Evolutionary conservation across 1,140 invertebrate species (phyloP).

Genomic region (Papilio polytes): DNA sequence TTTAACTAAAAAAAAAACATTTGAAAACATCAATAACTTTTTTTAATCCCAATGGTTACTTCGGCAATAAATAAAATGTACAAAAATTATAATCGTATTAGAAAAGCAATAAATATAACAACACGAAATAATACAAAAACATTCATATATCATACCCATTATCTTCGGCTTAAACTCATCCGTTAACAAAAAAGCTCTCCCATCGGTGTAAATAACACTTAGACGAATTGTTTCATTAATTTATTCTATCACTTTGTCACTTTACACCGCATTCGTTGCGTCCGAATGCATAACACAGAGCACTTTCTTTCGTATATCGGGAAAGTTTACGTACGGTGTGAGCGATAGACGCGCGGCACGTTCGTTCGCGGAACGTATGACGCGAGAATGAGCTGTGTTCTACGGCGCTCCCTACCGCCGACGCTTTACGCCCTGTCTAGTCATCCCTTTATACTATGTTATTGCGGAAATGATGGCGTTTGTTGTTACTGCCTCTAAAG

Average conservation of each 20-base stretch:
- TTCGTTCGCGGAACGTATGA: not conserved
- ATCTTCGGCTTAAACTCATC: conserved; percentile 39
- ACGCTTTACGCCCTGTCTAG: conserved; percentile 25
- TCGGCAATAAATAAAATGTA: not conserved
- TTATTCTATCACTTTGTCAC: conserved; percentile 24
- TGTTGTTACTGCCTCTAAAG: conserved; percentile 27
- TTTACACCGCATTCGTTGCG: not conserved
- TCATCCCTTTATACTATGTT: conserved; percentile 33
- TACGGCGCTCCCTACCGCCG: conserved; percentile 48
- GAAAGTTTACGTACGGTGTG: conserved; percentile 48
- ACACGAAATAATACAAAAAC: conserved; percentile 7
- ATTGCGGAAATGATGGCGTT: conserved; percentile 30
- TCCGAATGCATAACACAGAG: conserved; percentile 50
- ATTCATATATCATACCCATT: conserved; percentile 32
- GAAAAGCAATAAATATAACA: conserved; percentile 19
- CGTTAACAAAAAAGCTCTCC: conserved; percentile 40
- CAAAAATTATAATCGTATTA: not conserved
- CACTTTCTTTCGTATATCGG: conserved; percentile 48
- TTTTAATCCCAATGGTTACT: not conserved
- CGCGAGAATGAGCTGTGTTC: conserved; percentile 35
- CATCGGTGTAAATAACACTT: conserved; percentile 32
- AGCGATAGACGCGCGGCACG: not conserved
- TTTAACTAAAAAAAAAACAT: not conserved
- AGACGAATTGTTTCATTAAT: conserved; percentile 11
- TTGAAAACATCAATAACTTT: conserved; percentile 2